phyloP scores from a whole-genome alignment of 1,140 invertebrate species.

The Bombyx mandarina region DNA sequence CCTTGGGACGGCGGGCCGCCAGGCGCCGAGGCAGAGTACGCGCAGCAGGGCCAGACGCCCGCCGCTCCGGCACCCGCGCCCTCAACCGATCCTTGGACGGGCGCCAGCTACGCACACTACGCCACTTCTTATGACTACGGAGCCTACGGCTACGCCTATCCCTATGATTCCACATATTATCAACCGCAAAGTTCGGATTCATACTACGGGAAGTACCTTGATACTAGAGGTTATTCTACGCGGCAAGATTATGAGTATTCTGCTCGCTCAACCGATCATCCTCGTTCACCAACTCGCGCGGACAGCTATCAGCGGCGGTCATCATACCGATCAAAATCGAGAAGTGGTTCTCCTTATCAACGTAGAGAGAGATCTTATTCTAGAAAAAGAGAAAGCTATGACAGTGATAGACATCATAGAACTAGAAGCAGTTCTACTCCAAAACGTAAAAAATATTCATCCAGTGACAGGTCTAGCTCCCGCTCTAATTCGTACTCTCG shows the following conservation, averaged over 20 bases:
- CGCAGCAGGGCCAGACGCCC: constrained; percentile 26
- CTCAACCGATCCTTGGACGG: constrained; percentile 65
- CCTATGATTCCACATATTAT: constrained; percentile 53
- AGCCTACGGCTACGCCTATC: constrained; percentile 34
- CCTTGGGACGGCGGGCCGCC: constrained; percentile 67
- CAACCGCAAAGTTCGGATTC: constrained; percentile 34
- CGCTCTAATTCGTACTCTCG: constrained; percentile 45
- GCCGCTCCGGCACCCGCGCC: constrained; percentile 26
- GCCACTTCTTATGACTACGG: constrained; percentile 50
- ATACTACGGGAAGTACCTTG: constrained; percentile 38
- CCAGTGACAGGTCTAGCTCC: constrained; percentile 44
- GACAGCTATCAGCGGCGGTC: constrained; percentile 23
- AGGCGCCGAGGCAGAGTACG: constrained; percentile 55
- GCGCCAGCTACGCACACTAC: constrained; percentile 62
- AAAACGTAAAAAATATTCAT: constrained; percentile 31
- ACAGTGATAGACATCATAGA: constrained; percentile 25
- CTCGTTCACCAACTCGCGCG: constrained; percentile 25
- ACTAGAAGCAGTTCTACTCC: constrained; percentile 36
- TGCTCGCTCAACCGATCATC: constrained; percentile 17
- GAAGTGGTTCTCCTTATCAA: constrained; percentile 45
- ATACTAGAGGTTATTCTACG: constrained; percentile 26
- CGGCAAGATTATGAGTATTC: constrained; percentile 34
- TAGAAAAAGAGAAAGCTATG: constrained; percentile 41
- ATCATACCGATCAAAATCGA: constrained; percentile 37
- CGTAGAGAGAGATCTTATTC: constrained; percentile 37